These are phyloP conservation scores for Alloplasta piceator DNA, from an alignment of 2,888 invertebrate genomes.

Conservation along the genomic window DNA sequence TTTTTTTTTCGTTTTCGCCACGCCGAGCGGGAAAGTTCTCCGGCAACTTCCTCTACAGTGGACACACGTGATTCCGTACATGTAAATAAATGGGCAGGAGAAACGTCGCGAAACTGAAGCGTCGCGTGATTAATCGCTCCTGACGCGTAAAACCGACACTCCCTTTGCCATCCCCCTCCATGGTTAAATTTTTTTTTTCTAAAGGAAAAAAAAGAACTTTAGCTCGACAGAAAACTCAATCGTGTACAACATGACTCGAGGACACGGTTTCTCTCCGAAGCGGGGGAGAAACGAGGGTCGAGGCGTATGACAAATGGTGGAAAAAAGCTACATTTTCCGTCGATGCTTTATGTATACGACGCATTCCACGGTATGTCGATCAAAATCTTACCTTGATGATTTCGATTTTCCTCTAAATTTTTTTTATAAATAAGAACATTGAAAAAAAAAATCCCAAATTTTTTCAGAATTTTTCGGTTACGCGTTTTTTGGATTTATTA, in stretches of 20 bases:
- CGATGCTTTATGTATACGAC: not conserved
- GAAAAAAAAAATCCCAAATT: too few relatives aligned
- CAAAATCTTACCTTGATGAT: too few relatives aligned
- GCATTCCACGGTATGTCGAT: too few relatives aligned
- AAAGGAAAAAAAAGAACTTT: slow-evolving; percentile 45
- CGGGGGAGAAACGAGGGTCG: slow-evolving; percentile 2
- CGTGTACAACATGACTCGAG: slow-evolving; percentile 20
- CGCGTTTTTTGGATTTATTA: too few relatives aligned
- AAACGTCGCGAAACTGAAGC: slow-evolving; percentile 50
- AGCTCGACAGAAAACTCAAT: slow-evolving; percentile 8
- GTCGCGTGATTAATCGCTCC: slow-evolving; percentile 68
- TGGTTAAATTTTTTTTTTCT: not conserved
- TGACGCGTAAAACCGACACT: slow-evolving; percentile 41
- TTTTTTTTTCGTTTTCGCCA: slow-evolving; percentile 18
- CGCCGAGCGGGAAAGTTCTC: not conserved
- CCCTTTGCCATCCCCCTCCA: slow-evolving; percentile 31
- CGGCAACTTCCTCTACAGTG: not conserved
- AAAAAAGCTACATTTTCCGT: slow-evolving; percentile 51
- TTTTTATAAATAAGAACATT: too few relatives aligned
- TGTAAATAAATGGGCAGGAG: slow-evolving; percentile 59
- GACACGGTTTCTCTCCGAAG: slow-evolving; percentile 17
- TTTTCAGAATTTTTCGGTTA: too few relatives aligned
- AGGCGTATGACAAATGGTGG: slow-evolving; percentile 65
- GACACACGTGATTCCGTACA: slow-evolving; percentile 47
- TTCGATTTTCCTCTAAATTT: too few relatives aligned